These are phyloP conservation scores for Hylaeus anthracinus DNA, from an alignment of 1,140 invertebrate species.

Conservation along the genomic window DNA sequence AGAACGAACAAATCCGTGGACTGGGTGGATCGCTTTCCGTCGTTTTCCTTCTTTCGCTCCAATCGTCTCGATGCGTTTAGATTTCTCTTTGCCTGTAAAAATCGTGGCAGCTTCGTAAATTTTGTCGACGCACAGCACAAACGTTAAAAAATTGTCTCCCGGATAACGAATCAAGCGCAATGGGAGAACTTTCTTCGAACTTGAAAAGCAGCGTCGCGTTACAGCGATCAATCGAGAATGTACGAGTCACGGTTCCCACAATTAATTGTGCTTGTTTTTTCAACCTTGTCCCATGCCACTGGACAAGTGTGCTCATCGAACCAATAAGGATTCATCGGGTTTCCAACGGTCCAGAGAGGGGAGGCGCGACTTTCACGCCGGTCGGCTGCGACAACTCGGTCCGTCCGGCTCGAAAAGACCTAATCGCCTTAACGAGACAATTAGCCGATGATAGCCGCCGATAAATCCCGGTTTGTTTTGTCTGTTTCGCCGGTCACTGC, in stretches of 20 bases:
- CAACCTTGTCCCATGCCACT: slow-evolving; percentile 15
- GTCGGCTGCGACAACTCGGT: slow-evolving; percentile 19
- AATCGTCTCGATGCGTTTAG: too few relatives aligned
- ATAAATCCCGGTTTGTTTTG: slow-evolving; percentile 69
- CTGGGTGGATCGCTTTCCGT: not conserved
- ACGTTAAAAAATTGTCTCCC: too few relatives aligned
- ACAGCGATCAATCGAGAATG: not conserved
- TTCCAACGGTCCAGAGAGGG: not conserved
- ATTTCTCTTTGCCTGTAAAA: too few relatives aligned
- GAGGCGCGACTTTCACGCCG: slow-evolving; percentile 44
- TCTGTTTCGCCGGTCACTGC: slow-evolving; percentile 52
- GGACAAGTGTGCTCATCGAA: slow-evolving; percentile 24
- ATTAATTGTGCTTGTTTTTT: slow-evolving; percentile 9
- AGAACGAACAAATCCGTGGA: slow-evolving; percentile 2
- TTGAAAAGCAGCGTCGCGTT: not conserved
- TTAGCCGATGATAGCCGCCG: slow-evolving; percentile 68
- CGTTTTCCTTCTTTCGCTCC: too few relatives aligned
- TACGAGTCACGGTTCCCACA: slow-evolving; percentile 6
- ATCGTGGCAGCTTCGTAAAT: too few relatives aligned
- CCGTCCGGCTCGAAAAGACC: slow-evolving; percentile 42
- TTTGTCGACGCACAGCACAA: too few relatives aligned
- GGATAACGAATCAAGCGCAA: too few relatives aligned
- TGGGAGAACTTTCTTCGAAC: too few relatives aligned
- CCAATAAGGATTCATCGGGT: slow-evolving; percentile 33
- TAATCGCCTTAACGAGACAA: slow-evolving; percentile 71